phyloP scores from a whole-genome alignment of 2,797 vertebrate genomes.

The Apogon talboti region DNA sequence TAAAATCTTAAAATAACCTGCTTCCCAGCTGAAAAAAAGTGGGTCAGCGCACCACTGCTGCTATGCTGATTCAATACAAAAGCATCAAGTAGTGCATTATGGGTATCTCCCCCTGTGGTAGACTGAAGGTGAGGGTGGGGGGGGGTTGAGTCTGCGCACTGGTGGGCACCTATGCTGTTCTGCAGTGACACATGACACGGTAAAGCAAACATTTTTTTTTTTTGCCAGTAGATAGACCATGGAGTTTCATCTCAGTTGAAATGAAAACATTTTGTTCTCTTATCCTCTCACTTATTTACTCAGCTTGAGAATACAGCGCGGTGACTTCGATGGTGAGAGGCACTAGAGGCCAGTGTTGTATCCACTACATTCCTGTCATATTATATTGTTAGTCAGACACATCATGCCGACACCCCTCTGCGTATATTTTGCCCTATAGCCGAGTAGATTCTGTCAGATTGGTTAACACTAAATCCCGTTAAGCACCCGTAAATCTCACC shows the following conservation, averaged over 20 bases:
- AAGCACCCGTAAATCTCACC: background rate
- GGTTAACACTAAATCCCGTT: background rate
- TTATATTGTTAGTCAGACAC: conserved; percentile 38
- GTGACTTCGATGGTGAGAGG: conserved; percentile 1
- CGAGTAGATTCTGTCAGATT: conserved; percentile 39
- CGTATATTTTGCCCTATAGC: conserved; percentile 11
- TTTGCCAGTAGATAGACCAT: background rate
- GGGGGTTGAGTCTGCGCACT: conserved; percentile 41
- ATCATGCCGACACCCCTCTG: conserved; percentile 14
- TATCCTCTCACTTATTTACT: conserved; percentile 1
- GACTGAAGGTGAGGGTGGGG: conserved; percentile 22
- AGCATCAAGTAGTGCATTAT: conserved; percentile 71
- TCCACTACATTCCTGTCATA: conserved; percentile 27
- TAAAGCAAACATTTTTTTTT: conserved; percentile 5
- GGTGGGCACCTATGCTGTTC: conserved; percentile 33
- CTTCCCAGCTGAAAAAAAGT: conserved; percentile 60
- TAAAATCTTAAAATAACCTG: conserved; percentile 77
- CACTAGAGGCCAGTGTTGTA: conserved; percentile 72
- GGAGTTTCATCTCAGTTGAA: too few relatives aligned
- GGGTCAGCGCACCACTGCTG: conserved; percentile 72
- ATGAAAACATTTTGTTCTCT: background rate
- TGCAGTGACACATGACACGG: conserved; percentile 44
- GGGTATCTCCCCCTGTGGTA: conserved; percentile 70
- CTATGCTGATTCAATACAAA: conserved; percentile 53
- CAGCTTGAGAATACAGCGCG: background rate